Conservation (phyloP, 2,113 vertebrate species). For the Ceyx margarethae region DNA sequence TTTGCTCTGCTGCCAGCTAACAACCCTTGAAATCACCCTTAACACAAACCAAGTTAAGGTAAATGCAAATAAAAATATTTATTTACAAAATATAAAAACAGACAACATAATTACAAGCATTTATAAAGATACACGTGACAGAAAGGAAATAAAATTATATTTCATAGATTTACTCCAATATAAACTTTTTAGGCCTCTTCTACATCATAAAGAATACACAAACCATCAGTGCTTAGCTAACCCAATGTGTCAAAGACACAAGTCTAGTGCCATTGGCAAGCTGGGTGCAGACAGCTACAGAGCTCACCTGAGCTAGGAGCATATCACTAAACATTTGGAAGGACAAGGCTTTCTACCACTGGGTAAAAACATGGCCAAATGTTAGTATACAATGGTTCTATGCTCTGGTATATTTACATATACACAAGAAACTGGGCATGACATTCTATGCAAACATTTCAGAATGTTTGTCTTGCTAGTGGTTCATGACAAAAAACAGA, state of each 20-base stretch:
- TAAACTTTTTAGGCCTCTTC: constrained; percentile 1
- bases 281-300: not conserved
- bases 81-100: constrained; percentile 65
- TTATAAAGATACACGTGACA: constrained; percentile 34
- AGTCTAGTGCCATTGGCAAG: not conserved
- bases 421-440: not conserved
- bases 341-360: not conserved
- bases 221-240: not conserved
- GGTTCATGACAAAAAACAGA: not conserved
- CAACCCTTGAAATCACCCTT: constrained; percentile 59
- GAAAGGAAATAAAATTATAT: not conserved
- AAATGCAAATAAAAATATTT: constrained; percentile 61
- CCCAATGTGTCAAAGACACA: not conserved
- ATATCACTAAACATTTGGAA: not conserved
- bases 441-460: not conserved
- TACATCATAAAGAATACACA: not conserved
- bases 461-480: not conserved
- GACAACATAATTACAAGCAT: constrained; percentile 58
- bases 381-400: not conserved
- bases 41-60: constrained; percentile 67
- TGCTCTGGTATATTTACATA: not conserved
- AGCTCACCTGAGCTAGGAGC: not conserved
- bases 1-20: not conserved
- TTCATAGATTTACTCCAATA: constrained; percentile 16
- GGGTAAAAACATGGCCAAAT: not conserved